Percentiles rank a stretch among this genome's conserved stretches.
These are phyloP conservation scores for Malthinus flaveolus DNA, from an alignment of 2,888 invertebrate genomes.

Conservation along the genomic window DNA sequence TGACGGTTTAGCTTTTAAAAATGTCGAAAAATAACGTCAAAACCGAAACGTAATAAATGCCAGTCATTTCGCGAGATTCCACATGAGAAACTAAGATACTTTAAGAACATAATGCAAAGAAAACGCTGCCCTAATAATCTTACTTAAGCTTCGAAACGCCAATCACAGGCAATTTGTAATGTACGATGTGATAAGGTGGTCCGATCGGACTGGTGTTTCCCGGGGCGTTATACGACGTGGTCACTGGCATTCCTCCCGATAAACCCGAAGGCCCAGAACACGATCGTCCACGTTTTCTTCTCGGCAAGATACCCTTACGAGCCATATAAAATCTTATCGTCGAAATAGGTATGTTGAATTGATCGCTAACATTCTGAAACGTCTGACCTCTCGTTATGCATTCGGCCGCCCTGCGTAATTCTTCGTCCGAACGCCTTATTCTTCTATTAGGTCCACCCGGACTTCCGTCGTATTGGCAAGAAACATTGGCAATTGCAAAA, in stretches of 20 bases:
- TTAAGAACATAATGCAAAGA: not conserved
- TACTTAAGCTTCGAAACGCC: conserved; percentile 57
- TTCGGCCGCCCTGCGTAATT: conserved; percentile 79
- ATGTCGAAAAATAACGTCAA: not conserved
- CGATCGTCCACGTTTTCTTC: conserved; percentile 73
- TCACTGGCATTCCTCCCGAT: conserved; percentile 39
- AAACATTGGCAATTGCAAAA: conserved; percentile 65
- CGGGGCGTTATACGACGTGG: conserved; percentile 53
- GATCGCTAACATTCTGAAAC: conserved; percentile 84
- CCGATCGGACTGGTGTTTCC: conserved; percentile 65
- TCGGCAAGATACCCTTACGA: conserved; percentile 78
- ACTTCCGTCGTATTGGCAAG: conserved; percentile 63
- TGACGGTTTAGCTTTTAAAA: conserved; percentile 3
- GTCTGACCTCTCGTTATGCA: conserved; percentile 86
- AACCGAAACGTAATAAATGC: conserved; percentile 5
- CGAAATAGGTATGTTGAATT: conserved; percentile 86
- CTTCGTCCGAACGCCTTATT: conserved; percentile 75
- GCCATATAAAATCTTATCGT: conserved; percentile 89
- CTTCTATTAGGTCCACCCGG: conserved; percentile 53
- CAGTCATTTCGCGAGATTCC: conserved; percentile 6
- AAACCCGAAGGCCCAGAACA: conserved; percentile 57
- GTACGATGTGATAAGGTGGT: conserved; percentile 77
- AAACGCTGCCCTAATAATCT: conserved; percentile 20
- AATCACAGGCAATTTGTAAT: conserved; percentile 71
- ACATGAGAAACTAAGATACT: not conserved